A percentile compares a stretch with the other conserved stretches of the same genome.
Conservation (phyloP, 2,797 vertebrate genomes). For the Siniperca obscura region DNA sequence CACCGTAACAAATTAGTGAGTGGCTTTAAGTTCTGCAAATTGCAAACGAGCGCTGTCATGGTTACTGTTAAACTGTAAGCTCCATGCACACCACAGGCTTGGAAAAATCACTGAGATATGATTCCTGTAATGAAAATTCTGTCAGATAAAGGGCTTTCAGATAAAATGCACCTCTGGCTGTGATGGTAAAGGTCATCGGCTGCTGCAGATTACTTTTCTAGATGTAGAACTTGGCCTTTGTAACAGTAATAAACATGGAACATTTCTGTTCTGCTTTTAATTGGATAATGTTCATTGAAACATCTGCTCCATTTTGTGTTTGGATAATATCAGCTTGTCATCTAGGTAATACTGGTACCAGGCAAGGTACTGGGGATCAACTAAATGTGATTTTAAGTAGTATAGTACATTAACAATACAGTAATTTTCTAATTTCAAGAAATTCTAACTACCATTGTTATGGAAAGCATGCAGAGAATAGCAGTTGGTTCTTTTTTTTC, state of each 20-base stretch:
- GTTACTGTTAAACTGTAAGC: conserved; percentile 41
- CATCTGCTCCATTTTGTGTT: neutral
- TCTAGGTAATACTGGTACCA: neutral
- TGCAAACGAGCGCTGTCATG: conserved; percentile 17
- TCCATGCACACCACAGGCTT: neutral
- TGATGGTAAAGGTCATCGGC: conserved; percentile 45
- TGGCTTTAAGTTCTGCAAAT: conserved; percentile 43
- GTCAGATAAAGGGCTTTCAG: conserved; percentile 41
- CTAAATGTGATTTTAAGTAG: too few species aligned
- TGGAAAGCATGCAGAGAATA: too few species aligned
- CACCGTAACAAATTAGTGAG: conserved; percentile 27
- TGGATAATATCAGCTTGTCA: neutral
- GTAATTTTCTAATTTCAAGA: neutral
- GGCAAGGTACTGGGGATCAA: neutral
- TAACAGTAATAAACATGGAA: conserved; percentile 2
- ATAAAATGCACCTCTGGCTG: conserved; percentile 44
- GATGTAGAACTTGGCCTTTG: conserved; percentile 15
- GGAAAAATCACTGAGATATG: conserved; percentile 24
- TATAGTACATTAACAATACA: too few species aligned
- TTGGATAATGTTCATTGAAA: neutral
- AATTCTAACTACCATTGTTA: too few species aligned
- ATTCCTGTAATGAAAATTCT: conserved; percentile 31
- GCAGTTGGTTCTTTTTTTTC: too few species aligned
- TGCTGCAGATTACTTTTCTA: conserved; percentile 19
- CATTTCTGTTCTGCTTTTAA: conserved; percentile 1